phyloP scores from a whole-genome alignment of 2,797 vertebrate species.

The Tokudaia tokunoshimensis region DNA sequence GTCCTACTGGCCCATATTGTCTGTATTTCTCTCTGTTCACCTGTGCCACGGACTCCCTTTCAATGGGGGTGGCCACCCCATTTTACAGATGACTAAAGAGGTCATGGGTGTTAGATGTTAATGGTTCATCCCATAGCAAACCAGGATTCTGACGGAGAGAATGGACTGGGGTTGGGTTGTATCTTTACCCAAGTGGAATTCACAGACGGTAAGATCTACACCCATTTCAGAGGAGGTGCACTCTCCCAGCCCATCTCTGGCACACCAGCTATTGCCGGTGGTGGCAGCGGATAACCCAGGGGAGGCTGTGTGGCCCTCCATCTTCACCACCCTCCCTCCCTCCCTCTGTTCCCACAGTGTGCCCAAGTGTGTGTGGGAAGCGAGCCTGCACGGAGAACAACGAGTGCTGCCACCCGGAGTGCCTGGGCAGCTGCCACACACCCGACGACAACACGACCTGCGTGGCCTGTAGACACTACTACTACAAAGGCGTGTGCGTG shows the following conservation, averaged over 20 bases:
- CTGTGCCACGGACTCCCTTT: neutral
- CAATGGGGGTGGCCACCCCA: neutral
- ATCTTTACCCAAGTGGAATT: neutral
- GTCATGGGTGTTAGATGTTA: neutral
- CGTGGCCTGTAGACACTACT: conserved; percentile 96
- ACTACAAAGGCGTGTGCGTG: conserved; percentile 93
- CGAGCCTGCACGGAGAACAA: conserved; percentile 93
- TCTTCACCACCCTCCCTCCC: conserved; percentile 59
- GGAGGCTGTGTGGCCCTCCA: neutral
- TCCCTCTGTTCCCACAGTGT: conserved; percentile 90
- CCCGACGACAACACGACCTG: conserved; percentile 94
- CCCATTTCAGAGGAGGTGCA: neutral
- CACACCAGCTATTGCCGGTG: neutral
- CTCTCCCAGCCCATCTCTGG: neutral
- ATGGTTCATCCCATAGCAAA: neutral
- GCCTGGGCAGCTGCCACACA: conserved; percentile 94
- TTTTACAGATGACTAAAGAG: neutral
- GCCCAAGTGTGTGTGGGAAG: conserved; percentile 93
- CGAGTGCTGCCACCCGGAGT: conserved; percentile 97
- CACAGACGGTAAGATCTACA: neutral
- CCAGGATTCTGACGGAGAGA: neutral
- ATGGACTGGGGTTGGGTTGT: neutral
- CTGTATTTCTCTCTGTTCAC: neutral
- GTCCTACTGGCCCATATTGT: neutral
- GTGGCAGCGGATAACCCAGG: neutral